A percentile compares a stretch with the other conserved stretches of the same genome.
Evolutionary conservation across 2,113 vertebrate genomes (phyloP).

Genomic region (Anthoscopus minutus): DNA sequence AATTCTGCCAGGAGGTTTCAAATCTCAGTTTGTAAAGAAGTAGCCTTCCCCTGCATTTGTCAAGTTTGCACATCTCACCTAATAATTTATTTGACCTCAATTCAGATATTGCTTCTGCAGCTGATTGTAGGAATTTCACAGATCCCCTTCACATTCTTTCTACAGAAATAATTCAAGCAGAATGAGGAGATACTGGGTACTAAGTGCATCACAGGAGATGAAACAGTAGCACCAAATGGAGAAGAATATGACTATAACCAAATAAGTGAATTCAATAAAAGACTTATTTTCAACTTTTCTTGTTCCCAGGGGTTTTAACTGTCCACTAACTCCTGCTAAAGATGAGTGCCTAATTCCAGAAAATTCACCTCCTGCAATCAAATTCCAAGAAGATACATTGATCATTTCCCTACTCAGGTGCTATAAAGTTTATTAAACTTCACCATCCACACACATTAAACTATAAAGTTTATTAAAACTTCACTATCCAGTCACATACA

Average conservation of each 20-base stretch:
- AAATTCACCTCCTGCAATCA: neutral
- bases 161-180: neutral
- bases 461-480: neutral
- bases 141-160: neutral
- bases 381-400: neutral
- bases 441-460: neutral
- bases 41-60: neutral
- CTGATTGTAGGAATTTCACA: neutral
- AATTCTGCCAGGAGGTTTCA: conserved; percentile 11
- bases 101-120: neutral
- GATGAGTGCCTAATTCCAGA: neutral
- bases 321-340: neutral
- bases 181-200: neutral
- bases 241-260: neutral
- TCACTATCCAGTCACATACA: neutral
- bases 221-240: neutral
- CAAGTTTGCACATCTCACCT: neutral
- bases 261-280: neutral
- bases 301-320: neutral
- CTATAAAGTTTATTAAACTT: neutral
- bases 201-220: neutral
- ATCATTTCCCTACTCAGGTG: neutral
- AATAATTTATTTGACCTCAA: neutral
- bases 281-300: neutral
- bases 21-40: neutral